Percentiles rank a stretch among this genome's conserved stretches.
Conservation (phyloP, 2,113 vertebrate species). For the Calidris pygmaea region DNA sequence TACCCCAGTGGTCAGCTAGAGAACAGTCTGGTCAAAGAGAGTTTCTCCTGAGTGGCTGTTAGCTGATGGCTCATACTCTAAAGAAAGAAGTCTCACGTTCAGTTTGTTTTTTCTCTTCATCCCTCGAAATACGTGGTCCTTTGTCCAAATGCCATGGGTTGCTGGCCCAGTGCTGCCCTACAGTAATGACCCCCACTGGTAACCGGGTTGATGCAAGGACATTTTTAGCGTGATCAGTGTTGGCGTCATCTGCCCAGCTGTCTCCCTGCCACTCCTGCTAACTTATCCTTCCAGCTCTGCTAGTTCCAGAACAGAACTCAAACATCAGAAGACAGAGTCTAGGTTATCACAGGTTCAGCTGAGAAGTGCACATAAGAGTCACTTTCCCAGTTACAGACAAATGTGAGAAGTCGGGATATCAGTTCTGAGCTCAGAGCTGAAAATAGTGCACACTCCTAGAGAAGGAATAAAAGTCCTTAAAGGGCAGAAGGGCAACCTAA, state of each 20-base stretch:
- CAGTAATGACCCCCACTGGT: not conserved
- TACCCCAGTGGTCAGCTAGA: not conserved
- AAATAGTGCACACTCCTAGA: not conserved
- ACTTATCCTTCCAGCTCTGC: not conserved
- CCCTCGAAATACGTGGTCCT: not conserved
- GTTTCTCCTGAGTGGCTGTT: not conserved
- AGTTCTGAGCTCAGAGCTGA: constrained; percentile 19
- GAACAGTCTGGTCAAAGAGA: not conserved
- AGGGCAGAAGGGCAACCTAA: not conserved
- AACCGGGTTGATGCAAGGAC: not conserved
- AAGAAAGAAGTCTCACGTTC: not conserved
- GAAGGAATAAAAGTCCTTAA: constrained; percentile 7
- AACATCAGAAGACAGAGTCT: not conserved
- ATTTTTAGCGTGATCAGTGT: not conserved
- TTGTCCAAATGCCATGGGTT: not conserved
- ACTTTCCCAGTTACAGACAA: constrained; percentile 2
- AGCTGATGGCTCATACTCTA: not conserved
- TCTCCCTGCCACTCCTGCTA: not conserved
- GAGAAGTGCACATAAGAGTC: not conserved
- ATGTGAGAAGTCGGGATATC: not conserved
- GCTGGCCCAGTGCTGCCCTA: not conserved
- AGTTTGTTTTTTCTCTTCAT: not conserved
- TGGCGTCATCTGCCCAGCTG: not conserved
- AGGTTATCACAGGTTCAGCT: constrained; percentile 14
- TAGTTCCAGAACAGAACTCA: constrained; percentile 1